Evolutionary conservation across 2,797 vertebrate genomes (phyloP).

Genomic region (Megalops cyprinoides): DNA sequence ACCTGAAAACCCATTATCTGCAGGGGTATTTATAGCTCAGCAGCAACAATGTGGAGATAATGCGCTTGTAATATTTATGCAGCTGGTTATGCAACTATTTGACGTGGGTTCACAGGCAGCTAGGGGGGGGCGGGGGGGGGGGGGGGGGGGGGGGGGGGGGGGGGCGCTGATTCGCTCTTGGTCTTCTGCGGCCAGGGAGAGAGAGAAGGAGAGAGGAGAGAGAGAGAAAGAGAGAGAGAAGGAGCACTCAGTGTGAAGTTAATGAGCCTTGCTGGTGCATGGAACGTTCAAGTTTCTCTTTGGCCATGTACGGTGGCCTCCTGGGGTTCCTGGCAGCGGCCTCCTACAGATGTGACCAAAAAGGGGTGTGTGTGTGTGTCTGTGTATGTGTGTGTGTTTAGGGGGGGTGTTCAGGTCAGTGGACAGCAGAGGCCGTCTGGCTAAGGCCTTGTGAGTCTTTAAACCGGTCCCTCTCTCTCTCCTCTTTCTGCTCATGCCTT

Average conservation of each 20-base stretch:
- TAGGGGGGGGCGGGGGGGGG: not conserved
- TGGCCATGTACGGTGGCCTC: not conserved
- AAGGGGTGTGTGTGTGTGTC: too few relatives aligned
- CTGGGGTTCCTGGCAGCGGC: not conserved
- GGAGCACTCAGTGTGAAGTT: too few relatives aligned
- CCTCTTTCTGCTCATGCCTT: too few relatives aligned
- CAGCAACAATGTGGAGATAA: not conserved
- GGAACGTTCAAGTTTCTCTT: not conserved
- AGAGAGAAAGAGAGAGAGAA: not conserved
- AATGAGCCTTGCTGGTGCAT: not conserved
- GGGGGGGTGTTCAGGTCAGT: too few relatives aligned
- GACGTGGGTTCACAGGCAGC: not conserved
- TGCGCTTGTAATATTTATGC: not conserved
- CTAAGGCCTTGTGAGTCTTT: too few relatives aligned
- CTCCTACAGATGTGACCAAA: not conserved
- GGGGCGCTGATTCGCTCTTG: not conserved
- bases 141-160: not conserved
- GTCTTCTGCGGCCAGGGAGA: too few relatives aligned
- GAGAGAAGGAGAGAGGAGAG: not conserved
- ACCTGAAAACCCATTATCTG: not conserved
- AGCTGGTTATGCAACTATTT: conserved; percentile 1
- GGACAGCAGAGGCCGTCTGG: too few relatives aligned
- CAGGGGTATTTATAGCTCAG: not conserved
- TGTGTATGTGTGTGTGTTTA: too few relatives aligned
- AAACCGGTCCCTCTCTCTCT: too few relatives aligned